Conservation (phyloP, 1,140 invertebrate species). For the Caenorhabditis inopinata region DNA sequence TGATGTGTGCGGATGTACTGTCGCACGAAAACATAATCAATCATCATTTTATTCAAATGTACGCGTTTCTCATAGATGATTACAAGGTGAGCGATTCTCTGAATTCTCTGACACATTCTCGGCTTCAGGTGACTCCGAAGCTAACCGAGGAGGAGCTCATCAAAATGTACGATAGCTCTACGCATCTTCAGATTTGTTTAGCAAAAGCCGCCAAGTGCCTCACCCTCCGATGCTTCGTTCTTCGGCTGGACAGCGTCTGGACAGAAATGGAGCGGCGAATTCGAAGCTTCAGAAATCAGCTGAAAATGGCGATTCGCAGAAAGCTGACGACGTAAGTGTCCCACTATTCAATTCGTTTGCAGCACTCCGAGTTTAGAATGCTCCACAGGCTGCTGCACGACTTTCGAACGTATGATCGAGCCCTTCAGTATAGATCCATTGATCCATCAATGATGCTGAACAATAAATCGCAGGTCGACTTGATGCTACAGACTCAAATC, state of each 20-base stretch:
- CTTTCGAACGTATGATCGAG: conserved; percentile 37
- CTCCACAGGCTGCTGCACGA: not conserved
- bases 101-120: not conserved
- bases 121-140: not conserved
- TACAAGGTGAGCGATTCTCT: not conserved
- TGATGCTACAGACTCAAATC: conserved; percentile 25
- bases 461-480: conserved; percentile 34
- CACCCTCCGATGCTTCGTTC: not conserved
- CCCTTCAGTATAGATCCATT: conserved; percentile 28
- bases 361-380: not conserved
- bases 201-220: not conserved
- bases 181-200: not conserved
- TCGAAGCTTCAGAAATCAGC: conserved; percentile 11
- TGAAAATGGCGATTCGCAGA: conserved; percentile 4
- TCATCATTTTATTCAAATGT: not conserved
- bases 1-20: conserved; percentile 1
- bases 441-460: conserved; percentile 33
- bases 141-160: conserved; percentile 4
- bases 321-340: not conserved
- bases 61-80: not conserved
- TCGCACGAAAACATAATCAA: not conserved
- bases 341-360: not conserved
- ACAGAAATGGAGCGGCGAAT: not conserved
- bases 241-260: not conserved
- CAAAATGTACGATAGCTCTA: conserved; percentile 8